Base-by-base conservation (phyloP, 1,140 invertebrate genomes). In the Akabosia matsudoensis region DNA sequence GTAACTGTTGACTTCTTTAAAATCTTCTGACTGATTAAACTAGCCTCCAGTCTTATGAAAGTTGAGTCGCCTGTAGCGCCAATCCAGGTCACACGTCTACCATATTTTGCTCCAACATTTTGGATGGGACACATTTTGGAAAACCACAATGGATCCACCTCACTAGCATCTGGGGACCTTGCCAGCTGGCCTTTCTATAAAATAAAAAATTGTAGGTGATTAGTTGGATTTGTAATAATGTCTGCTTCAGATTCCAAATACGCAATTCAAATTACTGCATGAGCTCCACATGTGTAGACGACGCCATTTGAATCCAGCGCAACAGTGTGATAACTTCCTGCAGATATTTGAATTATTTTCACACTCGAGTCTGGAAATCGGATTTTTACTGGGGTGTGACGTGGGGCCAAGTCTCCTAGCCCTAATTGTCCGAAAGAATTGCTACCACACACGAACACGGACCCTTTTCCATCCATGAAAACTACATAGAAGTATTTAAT, bases 361-460 rank as follows among this genome's bases (percentile, higher is more conserved):
- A 80, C 76, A 1, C 89, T 88, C 13, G 87, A 86, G 37, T 88
- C 87, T 1, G 91, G 90, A 31, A 95, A 86, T 82, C 91, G 90
- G 0, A 98, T 91, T 74, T 90, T 88, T 51, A 92, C 90, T 0
- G 94, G 90, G 0, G 89, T 88, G 72, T 90, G 91, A 77, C 94
- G 91, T 1, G 89, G 87, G 34, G 90, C 85, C 2, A 92, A 87
- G 85, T 97, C 94, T 0, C 95, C 95, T 33, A 92, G 90, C 28
- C 97, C 97, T 24, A 99, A 86, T 84, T 98, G 97, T 0, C 97
- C 97, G 83, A 94, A 93, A 80, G 94, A 91, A 85, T 99, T 99
- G 79, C 93, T 97, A 33, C 90, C 90, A 85, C 89, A 90, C 0
- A 96, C 92, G 85, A 95, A 98, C 3, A 96, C 92, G 78, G 91